phyloP scores from a whole-genome alignment of 2,888 invertebrate species.

The Plagodis pulveraria region DNA sequence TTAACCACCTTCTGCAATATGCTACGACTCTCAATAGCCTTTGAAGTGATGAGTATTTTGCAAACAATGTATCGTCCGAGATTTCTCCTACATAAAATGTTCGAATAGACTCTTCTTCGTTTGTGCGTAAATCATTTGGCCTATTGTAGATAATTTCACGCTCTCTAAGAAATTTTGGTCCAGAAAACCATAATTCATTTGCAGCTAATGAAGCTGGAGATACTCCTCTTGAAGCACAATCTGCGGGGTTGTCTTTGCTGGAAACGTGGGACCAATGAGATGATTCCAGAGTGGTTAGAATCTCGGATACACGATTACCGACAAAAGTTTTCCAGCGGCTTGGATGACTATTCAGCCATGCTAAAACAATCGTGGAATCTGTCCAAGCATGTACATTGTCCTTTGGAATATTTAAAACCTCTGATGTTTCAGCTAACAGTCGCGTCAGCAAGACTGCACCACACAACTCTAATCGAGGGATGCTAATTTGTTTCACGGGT shows the following conservation, averaged over 20 bases:
- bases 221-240: not conserved
- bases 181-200: not conserved
- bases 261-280: not conserved
- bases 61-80: slow-evolving; percentile 2
- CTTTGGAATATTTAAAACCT: not conserved
- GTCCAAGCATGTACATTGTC: not conserved
- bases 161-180: not conserved
- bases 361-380: not conserved
- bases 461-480: not conserved
- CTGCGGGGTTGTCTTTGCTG: not conserved
- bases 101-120: not conserved
- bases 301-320: not conserved
- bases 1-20: not conserved
- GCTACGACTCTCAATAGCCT: not conserved
- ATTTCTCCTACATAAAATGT: not conserved
- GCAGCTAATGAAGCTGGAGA: not conserved
- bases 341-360: not conserved
- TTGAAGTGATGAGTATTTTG: not conserved
- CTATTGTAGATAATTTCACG: not conserved
- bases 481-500: not conserved
- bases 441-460: not conserved
- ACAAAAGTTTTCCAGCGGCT: not conserved
- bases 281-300: not conserved
- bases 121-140: not conserved
- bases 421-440: not conserved